These are phyloP conservation scores for Malurus cyaneus DNA, from an alignment of 2,113 vertebrate genomes.

Conservation along the genomic window DNA sequence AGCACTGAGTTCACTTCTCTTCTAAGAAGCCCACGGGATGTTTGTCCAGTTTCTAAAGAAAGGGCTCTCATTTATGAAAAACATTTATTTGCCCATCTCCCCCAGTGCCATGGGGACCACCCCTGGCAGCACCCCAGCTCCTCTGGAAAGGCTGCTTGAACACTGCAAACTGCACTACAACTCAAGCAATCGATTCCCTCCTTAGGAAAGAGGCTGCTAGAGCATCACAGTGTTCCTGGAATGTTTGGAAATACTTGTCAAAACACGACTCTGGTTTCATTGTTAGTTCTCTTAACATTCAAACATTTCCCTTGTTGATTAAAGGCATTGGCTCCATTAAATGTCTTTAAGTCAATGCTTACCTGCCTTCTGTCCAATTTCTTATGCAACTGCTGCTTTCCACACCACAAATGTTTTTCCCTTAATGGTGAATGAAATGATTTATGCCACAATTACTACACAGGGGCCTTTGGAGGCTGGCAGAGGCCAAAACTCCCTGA, in stretches of 20 bases:
- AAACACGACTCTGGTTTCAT: conserved; percentile 48
- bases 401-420: conserved; percentile 21
- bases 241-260: conserved; percentile 65
- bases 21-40: not conserved
- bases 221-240: conserved; percentile 35
- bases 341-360: conserved; percentile 3
- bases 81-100: not conserved
- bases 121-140: not conserved
- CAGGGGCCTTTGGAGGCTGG: not conserved
- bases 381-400: conserved; percentile 38
- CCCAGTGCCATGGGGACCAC: not conserved
- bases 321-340: conserved; percentile 28
- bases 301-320: conserved; percentile 58
- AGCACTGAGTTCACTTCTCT: not conserved
- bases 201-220: not conserved
- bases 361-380: conserved; percentile 48
- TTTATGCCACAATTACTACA: not conserved
- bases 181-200: not conserved
- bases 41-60: not conserved
- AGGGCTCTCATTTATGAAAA: not conserved
- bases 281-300: conserved; percentile 61
- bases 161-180: not conserved
- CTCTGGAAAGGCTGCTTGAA: not conserved
- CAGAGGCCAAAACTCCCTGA: not conserved
- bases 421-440: conserved; percentile 11